A percentile compares a stretch with the other conserved stretches of the same genome.
These are phyloP conservation scores for Drosophila cyrtoloma DNA, from an alignment of 2,888 invertebrate species.

Conservation along the genomic window DNA sequence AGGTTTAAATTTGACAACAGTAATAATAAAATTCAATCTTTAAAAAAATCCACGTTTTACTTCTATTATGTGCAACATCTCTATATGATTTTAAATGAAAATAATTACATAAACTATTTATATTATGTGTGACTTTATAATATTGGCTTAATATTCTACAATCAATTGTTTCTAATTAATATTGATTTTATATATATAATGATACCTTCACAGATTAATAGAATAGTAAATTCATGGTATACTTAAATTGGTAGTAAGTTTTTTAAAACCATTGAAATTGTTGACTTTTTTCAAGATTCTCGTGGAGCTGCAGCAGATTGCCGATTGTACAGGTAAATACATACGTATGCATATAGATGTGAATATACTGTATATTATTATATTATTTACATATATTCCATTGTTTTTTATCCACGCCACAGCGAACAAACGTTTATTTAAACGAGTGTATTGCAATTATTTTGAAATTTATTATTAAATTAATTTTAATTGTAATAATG, in stretches of 20 bases:
- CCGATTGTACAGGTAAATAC: slow-evolving; percentile 15
- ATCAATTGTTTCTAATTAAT: not conserved
- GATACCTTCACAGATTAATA: not conserved
- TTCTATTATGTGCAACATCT: not conserved
- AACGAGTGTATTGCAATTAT: slow-evolving; percentile 82
- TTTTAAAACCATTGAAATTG: slow-evolving; percentile 31
- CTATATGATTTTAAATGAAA: not conserved
- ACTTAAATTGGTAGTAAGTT: not conserved
- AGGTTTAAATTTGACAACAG: not conserved
- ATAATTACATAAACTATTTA: not conserved
- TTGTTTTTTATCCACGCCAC: slow-evolving; percentile 26
- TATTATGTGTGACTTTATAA: too few species aligned
- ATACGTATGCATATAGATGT: slow-evolving; percentile 5
- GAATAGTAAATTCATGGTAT: not conserved
- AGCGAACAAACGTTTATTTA: slow-evolving; percentile 68
- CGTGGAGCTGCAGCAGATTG: slow-evolving; percentile 48
- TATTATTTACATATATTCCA: slow-evolving; percentile 26
- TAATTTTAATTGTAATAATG: slow-evolving; percentile 83
- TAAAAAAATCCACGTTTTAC: not conserved
- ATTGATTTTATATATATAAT: not conserved
- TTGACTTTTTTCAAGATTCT: slow-evolving; percentile 22
- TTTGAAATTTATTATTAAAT: slow-evolving; percentile 83
- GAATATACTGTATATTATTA: slow-evolving; percentile 5
- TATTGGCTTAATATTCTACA: too few species aligned
- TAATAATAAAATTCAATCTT: not conserved